phyloP scores from a whole-genome alignment of 2,888 invertebrate species.

The Protula sp. region DNA sequence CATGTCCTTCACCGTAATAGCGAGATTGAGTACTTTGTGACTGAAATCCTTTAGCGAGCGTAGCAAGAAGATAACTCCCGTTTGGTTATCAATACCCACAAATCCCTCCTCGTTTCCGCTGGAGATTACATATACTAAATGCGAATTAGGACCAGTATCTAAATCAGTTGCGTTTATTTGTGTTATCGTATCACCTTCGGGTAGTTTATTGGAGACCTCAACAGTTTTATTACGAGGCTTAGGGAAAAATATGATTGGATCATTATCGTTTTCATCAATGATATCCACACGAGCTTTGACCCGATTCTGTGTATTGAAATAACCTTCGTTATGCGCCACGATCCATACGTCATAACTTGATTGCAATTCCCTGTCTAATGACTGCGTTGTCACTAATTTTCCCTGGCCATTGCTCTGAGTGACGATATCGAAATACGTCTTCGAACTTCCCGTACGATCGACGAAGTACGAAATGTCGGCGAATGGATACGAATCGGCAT shows the following conservation, averaged over 20 bases:
- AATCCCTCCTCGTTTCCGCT: not conserved
- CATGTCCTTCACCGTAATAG: conserved; percentile 7
- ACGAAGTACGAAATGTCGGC: not conserved
- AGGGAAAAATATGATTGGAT: conserved; percentile 14
- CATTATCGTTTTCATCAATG: conserved; percentile 16
- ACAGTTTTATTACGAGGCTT: conserved; percentile 9
- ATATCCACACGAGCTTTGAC: conserved; percentile 8
- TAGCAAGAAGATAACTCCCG: conserved; percentile 5
- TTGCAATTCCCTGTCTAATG: conserved; percentile 10
- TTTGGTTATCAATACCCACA: conserved; percentile 7
- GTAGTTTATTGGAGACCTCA: not conserved
- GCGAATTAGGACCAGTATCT: conserved; percentile 10
- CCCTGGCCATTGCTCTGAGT: too few relatives aligned
- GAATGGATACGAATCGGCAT: not conserved
- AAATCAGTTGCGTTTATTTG: conserved; percentile 7
- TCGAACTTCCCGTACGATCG: not conserved
- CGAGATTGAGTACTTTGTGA: conserved; percentile 2
- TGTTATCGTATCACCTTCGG: conserved; percentile 9
- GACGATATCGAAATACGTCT: not conserved
- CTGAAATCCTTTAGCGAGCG: conserved; percentile 2
- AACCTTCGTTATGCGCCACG: conserved; percentile 5
- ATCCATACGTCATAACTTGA: conserved; percentile 6
- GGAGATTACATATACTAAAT: conserved; percentile 6
- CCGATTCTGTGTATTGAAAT: conserved; percentile 4
- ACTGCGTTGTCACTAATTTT: conserved; percentile 70